Evolutionary conservation across 2,888 invertebrate species (phyloP).

Genomic region (Lydus trimaculatus): DNA sequence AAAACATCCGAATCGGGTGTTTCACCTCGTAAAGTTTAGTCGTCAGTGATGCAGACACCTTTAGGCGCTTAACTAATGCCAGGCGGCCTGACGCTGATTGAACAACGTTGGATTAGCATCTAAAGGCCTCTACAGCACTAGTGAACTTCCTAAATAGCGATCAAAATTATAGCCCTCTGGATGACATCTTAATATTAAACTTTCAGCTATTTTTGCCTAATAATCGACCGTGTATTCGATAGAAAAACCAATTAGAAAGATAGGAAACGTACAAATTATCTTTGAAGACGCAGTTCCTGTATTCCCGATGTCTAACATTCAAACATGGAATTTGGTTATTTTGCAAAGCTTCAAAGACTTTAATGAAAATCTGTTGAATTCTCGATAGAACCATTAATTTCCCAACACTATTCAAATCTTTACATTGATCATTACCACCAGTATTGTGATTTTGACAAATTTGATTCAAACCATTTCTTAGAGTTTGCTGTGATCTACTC

Average conservation of each 20-base stretch:
- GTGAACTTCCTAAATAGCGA: too few species aligned
- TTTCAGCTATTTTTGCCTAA: too few species aligned
- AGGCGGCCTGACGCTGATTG: too few species aligned
- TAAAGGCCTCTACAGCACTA: too few species aligned
- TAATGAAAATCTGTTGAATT: constrained; percentile 61
- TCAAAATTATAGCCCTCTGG: too few species aligned
- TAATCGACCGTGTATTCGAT: neutral
- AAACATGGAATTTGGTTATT: constrained; percentile 43
- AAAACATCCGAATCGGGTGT: too few species aligned
- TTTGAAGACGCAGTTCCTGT: constrained; percentile 65
- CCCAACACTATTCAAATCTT: constrained; percentile 47
- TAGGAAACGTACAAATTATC: constrained; percentile 58
- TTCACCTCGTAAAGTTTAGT: too few species aligned
- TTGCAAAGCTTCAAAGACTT: constrained; percentile 59
- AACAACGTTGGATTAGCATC: too few species aligned
- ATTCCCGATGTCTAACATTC: constrained; percentile 40
- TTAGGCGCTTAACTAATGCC: too few species aligned
- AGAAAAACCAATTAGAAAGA: neutral
- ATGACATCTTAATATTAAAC: too few species aligned
- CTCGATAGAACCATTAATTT: constrained; percentile 52
- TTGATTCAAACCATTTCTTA: neutral
- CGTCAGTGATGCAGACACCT: too few species aligned
- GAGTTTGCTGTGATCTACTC: neutral
- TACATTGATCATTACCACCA: constrained; percentile 46
- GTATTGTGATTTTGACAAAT: constrained; percentile 33